Base-by-base conservation (phyloP, 2,113 vertebrate species). In the Hemiprocne comata region DNA sequence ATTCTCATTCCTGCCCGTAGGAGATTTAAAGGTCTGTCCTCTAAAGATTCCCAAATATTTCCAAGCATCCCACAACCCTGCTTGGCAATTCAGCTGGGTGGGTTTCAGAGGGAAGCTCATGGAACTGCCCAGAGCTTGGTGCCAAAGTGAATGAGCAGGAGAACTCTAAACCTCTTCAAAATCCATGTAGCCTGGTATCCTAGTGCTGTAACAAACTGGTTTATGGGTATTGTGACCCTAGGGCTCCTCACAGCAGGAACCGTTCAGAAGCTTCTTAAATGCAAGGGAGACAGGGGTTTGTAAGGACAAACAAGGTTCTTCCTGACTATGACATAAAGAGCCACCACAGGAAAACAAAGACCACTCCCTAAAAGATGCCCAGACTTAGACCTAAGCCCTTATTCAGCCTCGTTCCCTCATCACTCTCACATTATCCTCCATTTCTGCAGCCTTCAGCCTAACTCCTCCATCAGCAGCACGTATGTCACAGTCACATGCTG, bases 401-500 rank as follows among this genome's bases (percentile, higher is more conserved):
- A 33, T 1, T 19, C 21, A 18, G 7, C 58, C 65, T 54, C 4
- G 1, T 13, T 29, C 34, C 60, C 42, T 74, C 67, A 50, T 10
- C 67, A 16, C 4, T 24, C 78, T 66, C 29, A 1, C 9, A 10
- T 29, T 3, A 46, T n/a, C 61, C 33, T 18, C 26, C 40, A 13
- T 13, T 48, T n/a, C 61, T 62, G 48, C 34, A 36, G 3, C 5
- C 57, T 48, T 25, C 71, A 65, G 64, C 57, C 24, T 2, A 38
- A 9, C 36, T 33, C 53, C 53, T 72, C 33, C 66, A 54, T 20
- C 66, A 48, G 50, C 42, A 83, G 46, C 65, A 23, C 1, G 1
- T 31, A 26, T 0, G 3, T 20, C 72, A 46, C 31, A 4, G 34
- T 9, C 65, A 18, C 65, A 8, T 4, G 2, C 50, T 2, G 24